phyloP scores from a whole-genome alignment of 2,113 vertebrate genomes.

The Malurus alboscapulatus region DNA sequence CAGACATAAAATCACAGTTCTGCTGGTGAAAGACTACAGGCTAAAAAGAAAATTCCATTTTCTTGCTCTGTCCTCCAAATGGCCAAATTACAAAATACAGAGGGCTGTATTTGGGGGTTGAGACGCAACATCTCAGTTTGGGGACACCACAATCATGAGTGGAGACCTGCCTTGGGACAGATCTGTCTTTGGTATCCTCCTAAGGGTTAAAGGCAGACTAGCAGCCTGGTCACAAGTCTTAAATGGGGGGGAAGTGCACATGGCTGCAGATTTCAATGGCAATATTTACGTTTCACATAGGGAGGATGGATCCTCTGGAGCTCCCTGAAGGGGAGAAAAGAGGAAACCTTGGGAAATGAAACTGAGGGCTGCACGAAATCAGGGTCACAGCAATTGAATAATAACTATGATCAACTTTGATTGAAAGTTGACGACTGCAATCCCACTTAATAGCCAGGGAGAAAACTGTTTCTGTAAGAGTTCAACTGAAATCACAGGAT shows the following conservation, averaged over 20 bases:
- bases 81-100: background rate
- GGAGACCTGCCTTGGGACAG: background rate
- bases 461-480: constrained; percentile 4
- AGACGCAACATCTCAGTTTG: background rate
- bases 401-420: constrained; percentile 7
- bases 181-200: background rate
- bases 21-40: background rate
- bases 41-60: background rate
- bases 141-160: accelerated
- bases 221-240: background rate
- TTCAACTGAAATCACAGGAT: constrained; percentile 30
- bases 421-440: background rate
- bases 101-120: background rate
- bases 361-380: background rate
- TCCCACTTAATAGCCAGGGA: constrained; percentile 13
- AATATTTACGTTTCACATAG: background rate
- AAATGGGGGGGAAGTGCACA: accelerated
- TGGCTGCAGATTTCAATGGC: background rate
- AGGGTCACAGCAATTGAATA: background rate
- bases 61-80: background rate
- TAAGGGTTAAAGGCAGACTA: background rate
- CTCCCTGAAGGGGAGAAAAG: background rate
- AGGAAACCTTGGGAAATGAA: background rate
- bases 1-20: background rate
- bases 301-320: background rate